Percentiles rank a stretch among this genome's conserved stretches.
Evolutionary conservation across 2,888 invertebrate species (phyloP).

Genomic region (Linnaemya vulpina): DNA sequence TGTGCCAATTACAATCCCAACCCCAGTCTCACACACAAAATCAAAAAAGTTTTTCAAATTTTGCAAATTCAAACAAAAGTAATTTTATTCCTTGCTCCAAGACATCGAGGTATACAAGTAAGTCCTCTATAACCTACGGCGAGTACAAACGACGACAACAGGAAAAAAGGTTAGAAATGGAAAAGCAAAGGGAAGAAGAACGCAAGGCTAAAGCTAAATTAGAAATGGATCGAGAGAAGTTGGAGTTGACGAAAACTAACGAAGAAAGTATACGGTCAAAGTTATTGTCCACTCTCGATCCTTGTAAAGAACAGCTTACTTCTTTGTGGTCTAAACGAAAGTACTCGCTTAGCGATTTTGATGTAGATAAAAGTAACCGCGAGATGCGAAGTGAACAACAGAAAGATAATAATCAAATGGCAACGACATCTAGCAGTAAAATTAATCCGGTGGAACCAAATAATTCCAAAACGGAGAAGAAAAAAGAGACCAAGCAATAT

Average conservation of each 20-base stretch:
- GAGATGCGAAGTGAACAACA: background rate
- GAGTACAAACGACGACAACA: conserved; percentile 70
- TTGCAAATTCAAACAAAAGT: background rate
- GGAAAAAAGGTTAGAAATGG: conserved; percentile 45
- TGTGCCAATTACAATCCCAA: conserved; percentile 9
- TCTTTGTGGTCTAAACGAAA: conserved; percentile 30
- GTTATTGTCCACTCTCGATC: conserved; percentile 25
- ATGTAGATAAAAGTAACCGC: background rate
- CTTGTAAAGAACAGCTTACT: conserved; percentile 32
- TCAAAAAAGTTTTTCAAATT: background rate
- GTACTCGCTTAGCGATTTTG: background rate
- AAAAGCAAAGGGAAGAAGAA: conserved; percentile 35
- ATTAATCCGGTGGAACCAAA: background rate
- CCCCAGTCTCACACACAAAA: background rate
- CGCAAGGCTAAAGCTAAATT: conserved; percentile 15
- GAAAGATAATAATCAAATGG: background rate
- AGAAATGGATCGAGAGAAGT: background rate
- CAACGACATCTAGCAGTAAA: background rate
- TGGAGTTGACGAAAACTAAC: background rate
- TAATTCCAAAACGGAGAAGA: background rate
- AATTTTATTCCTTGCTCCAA: background rate
- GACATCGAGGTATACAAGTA: background rate
- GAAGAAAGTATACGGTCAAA: conserved; percentile 43
- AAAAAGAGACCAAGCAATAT: background rate
- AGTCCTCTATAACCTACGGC: conserved; percentile 61